phyloP scores from a whole-genome alignment of 2,888 invertebrate genomes.

The Lumbricus terrestris region DNA sequence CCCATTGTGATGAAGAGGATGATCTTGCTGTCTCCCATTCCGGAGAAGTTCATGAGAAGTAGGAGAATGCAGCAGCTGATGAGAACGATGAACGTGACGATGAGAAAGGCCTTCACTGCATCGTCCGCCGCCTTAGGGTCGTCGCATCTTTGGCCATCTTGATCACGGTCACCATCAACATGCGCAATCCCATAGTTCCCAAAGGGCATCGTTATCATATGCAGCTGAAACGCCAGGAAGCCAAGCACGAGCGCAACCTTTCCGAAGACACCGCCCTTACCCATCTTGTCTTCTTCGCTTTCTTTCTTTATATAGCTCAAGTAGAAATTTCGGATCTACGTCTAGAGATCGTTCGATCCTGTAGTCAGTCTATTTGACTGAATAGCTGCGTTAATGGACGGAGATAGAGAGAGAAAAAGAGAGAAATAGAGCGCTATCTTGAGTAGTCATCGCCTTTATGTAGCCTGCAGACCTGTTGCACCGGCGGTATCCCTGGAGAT shows the following conservation, averaged over 20 bases:
- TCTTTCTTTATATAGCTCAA: no score
- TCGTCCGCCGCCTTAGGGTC: neutral
- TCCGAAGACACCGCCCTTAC: neutral
- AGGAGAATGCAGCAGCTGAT: neutral
- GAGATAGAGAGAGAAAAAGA: neutral
- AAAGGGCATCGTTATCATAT: neutral
- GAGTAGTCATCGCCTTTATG: neutral
- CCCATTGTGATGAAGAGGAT: neutral
- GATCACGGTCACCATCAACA: no score
- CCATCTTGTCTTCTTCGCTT: neutral
- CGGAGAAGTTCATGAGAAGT: constrained; percentile 13
- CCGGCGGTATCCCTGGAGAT: neutral
- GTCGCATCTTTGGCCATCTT: neutral
- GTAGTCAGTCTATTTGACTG: neutral
- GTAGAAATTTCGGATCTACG: neutral
- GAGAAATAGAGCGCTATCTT: neutral
- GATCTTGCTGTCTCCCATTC: constrained; percentile 10
- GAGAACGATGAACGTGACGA: neutral
- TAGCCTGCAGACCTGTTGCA: no score
- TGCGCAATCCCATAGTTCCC: neutral
- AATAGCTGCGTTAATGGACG: neutral
- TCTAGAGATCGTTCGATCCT: neutral
- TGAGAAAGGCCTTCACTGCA: neutral
- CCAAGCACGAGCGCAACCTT: constrained; percentile 10
- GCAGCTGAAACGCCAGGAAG: neutral